phyloP scores from a whole-genome alignment of 2,113 vertebrate species.

The Syrrhaptes paradoxus region DNA sequence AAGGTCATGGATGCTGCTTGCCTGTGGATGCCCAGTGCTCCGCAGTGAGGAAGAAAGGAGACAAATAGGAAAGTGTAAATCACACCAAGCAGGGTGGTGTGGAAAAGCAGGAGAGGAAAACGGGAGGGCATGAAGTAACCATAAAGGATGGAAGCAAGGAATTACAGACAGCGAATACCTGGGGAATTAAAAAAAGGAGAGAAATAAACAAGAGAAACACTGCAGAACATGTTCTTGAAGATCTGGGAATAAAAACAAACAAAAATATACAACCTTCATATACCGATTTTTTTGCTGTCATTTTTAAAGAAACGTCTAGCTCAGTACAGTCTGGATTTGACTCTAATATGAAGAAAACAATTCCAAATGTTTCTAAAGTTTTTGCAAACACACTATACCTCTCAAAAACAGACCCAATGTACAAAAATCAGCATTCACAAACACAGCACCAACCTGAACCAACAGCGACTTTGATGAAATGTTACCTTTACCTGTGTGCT shows the following conservation, averaged over 20 bases:
- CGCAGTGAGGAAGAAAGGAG: neutral
- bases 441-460: neutral
- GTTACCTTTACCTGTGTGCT: neutral
- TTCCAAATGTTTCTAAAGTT: neutral
- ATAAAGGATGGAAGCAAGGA: neutral
- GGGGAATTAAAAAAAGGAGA: neutral
- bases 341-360: neutral
- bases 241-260: neutral
- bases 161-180: neutral
- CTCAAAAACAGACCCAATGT: neutral
- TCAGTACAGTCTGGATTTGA: neutral
- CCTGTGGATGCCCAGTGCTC: neutral
- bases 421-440: neutral
- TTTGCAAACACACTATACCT: neutral
- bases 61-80: neutral
- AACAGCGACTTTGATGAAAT: neutral
- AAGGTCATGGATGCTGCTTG: neutral
- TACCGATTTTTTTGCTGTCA: neutral
- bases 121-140: neutral
- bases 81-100: neutral
- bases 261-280: fast-evolving
- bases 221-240: neutral
- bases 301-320: neutral
- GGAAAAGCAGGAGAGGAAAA: neutral
- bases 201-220: neutral